Percentiles rank a stretch among this genome's conserved stretches.
Conservation (phyloP, 2,113 vertebrate species). For the Charadrius vociferus region DNA sequence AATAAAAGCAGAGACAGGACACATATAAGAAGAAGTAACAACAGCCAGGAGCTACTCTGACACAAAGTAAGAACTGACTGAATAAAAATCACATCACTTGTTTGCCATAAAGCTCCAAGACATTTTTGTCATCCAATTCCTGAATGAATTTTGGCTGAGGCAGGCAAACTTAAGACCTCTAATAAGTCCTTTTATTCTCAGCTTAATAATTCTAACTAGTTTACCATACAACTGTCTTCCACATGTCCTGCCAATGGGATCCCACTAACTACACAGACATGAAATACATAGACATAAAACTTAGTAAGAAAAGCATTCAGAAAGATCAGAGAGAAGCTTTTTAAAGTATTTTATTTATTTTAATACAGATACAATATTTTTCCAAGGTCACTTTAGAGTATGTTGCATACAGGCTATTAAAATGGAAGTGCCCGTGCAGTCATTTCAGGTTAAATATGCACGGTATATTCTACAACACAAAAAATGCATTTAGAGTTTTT, state of each 20-base stretch:
- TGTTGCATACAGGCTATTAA: conserved; percentile 68
- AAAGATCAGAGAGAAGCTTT: conserved; percentile 72
- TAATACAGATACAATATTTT: conserved; percentile 40
- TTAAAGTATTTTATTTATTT: conserved; percentile 64
- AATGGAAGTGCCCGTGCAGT: conserved; percentile 68
- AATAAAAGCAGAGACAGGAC: not conserved
- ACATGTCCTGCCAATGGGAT: not conserved
- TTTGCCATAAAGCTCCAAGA: not conserved
- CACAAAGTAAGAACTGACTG: not conserved
- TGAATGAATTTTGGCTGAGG: not conserved
- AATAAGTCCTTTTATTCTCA: not conserved
- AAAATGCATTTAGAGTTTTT: not conserved
- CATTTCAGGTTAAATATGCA: conserved; percentile 41
- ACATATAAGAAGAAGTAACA: not conserved
- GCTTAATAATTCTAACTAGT: not conserved
- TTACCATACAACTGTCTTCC: not conserved
- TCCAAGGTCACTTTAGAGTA: conserved; percentile 79
- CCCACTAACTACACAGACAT: not conserved
- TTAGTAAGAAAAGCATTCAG: conserved; percentile 63
- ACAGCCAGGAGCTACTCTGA: not conserved
- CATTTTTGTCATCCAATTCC: not conserved
- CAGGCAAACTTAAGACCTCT: not conserved
- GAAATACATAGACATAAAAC: conserved; percentile 29
- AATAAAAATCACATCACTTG: not conserved
- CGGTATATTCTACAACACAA: conserved; percentile 34